Evolutionary conservation across 2,888 invertebrate species (phyloP), one percentile per base, ranked within the genome.

Genomic region (Heliconius hortense): DNA sequence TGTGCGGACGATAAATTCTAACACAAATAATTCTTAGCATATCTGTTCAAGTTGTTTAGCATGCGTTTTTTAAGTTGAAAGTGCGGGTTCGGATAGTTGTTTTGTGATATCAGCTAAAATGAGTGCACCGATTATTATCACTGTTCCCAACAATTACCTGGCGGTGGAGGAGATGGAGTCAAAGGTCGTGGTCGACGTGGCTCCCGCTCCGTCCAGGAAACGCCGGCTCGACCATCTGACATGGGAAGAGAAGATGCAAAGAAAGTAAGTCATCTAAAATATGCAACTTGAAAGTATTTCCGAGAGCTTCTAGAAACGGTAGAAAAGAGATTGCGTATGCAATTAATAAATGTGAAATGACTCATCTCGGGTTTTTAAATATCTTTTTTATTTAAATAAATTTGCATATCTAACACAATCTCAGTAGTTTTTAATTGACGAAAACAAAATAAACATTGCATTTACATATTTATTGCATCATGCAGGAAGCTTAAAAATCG

Each of bases 401-500:
- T 56, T 28, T 69, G 53, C n/a, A 24, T 28, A 68, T 48, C n/a
- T 48, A 48, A 48, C 26, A 26, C 48, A 28, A 43, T 28, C 13
- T 1, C 18, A 7, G 1, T 56, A 13, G n/a, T 24, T 71, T 60
- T 24, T 15, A 70, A 70, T 21, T 39, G 8, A 28, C 5, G 24
- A 60, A 35, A 60, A 4, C 13, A 71, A 4, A 26, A 15, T 18
- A n/a, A 39, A 43, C 43, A 60, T 11, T 24, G 26, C 13, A 18
- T 39, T 63, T 56, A 69, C 60, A 67, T 69, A 56, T 31, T 68
- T 43, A 28, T 77, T 80, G 71, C 77, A 67, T 75, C 69, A 77
- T 93, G 43, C 89, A 98, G 99, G 89, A 99, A 99, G 93, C 89
- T 99, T 83, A 99, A 99, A 89, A 99, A 99, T 89, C 95, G 99